Evolutionary conservation across 2,888 invertebrate genomes (phyloP), one percentile per base, ranked within the genome.

Genomic region (Seladonia tumulorum): DNA sequence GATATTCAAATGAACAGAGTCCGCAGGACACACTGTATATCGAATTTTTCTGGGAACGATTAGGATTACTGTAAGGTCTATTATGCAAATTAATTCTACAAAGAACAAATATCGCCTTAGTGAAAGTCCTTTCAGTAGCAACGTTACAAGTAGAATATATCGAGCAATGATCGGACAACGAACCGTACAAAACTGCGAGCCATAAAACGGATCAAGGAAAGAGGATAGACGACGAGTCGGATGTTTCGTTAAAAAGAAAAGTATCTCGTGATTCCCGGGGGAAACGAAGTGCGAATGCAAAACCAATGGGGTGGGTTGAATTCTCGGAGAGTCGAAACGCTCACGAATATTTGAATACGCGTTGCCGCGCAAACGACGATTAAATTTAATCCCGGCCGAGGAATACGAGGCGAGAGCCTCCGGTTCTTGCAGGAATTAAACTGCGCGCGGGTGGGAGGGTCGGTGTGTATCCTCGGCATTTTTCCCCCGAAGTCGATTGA

Each of bases 401-500:
- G 29, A 76, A 76, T 66, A 66, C 81, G 76, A 25, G 22, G 35
- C 70, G 72, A 35, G 25, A n/a, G 63, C 53, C 57, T 16, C 57
- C n/a, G 25, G 60, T 63, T 39, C 79, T 47, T 63, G 74, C 53
- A 63, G 53, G 75, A 85, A 85, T 85, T 85, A 85, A 84, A 83
- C 49, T 63, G 71, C 35, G 53, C 10, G 53, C 0, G 1, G 53
- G 10, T 2, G 3, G 53, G 22, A 18, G 53, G 22, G 18, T 22
- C 22, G 22, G 8, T 53, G 49, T 57, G 83, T 70, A 29, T 77
- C 68, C 60, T 39, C 72, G 39, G 60, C 71, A 78, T 78, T 84
- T 83, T 79, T 78, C 63, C 74, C n/a, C 29, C 63, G 25, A 10
- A 79, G 78, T 47, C 84, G 79, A 84, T 84, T 78, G 84, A 84